A percentile compares a stretch with the other conserved stretches of the same genome.
Conservation (phyloP, 1,140 invertebrate species). For the Drosophila littoralis region DNA sequence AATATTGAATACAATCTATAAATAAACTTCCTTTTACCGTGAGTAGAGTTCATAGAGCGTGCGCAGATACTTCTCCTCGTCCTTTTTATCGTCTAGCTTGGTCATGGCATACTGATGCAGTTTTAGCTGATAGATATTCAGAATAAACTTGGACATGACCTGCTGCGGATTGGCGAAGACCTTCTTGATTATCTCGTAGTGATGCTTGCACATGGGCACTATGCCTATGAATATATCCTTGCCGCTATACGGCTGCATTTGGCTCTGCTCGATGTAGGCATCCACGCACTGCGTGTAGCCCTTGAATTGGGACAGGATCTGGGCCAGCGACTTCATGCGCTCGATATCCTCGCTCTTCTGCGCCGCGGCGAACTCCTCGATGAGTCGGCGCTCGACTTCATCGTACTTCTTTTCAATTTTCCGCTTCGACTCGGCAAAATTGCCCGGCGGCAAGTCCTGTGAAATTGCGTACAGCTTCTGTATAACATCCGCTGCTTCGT, state of each 20-base stretch:
- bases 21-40: slow-evolving; percentile 84
- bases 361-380: slow-evolving; percentile 97
- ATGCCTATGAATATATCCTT: slow-evolving; percentile 97
- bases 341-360: slow-evolving; percentile 92
- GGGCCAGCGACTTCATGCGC: slow-evolving; percentile 97
- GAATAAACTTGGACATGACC: slow-evolving; percentile 98
- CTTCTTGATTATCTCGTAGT: slow-evolving; percentile 94
- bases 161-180: slow-evolving; percentile 98
- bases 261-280: slow-evolving; percentile 98
- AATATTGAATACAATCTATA: no score
- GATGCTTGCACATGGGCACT: slow-evolving; percentile 94
- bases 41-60: slow-evolving; percentile 95
- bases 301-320: slow-evolving; percentile 97
- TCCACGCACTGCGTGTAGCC: slow-evolving; percentile 98
- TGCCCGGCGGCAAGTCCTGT: slow-evolving; percentile 95
- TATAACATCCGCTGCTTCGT: slow-evolving; percentile 99
- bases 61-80: slow-evolving; percentile 94
- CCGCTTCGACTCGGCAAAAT: slow-evolving; percentile 94
- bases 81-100: slow-evolving; percentile 90
- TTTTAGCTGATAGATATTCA: slow-evolving; percentile 98
- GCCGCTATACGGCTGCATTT: slow-evolving; percentile 89
- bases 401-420: slow-evolving; percentile 98
- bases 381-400: slow-evolving; percentile 95
- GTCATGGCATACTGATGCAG: slow-evolving; percentile 94
- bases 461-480: slow-evolving; percentile 98